Evolutionary conservation across 2,888 invertebrate species (phyloP).

Genomic region (Eledona agricola): DNA sequence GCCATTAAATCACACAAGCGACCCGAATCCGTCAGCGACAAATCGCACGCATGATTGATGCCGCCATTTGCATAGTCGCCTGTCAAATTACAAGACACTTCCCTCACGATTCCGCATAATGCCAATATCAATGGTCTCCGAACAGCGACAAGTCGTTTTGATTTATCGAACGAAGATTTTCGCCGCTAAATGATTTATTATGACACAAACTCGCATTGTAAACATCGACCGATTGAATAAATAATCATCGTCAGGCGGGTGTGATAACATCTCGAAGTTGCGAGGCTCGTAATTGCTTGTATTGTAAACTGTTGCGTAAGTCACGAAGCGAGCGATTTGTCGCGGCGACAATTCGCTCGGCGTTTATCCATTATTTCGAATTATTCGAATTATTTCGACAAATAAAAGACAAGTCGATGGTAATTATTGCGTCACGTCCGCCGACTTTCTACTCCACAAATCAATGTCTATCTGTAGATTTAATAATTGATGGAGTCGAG

Average conservation of each 20-base stretch:
- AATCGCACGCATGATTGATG: constrained; percentile 20
- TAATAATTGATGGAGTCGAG: constrained; percentile 24
- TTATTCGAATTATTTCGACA: too few relatives aligned
- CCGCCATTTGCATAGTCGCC: constrained; percentile 12
- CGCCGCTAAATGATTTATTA: constrained; percentile 19
- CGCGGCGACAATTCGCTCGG: too few relatives aligned
- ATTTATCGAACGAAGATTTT: constrained; percentile 22
- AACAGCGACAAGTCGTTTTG: constrained; percentile 21
- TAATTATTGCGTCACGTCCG: constrained; percentile 8
- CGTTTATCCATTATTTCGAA: too few relatives aligned
- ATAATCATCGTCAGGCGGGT: constrained; percentile 3
- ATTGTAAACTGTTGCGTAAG: too few relatives aligned
- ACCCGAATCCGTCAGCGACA: too few relatives aligned
- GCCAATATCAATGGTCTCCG: constrained; percentile 13
- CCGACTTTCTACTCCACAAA: constrained; percentile 28
- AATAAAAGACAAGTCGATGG: too few relatives aligned
- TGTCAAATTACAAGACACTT: constrained; percentile 26
- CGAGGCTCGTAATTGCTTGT: too few relatives aligned
- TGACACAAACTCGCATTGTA: constrained; percentile 3
- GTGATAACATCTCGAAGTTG: constrained; percentile 4
- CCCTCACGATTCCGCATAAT: constrained; percentile 11
- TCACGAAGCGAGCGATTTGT: too few relatives aligned
- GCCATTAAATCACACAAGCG: too few relatives aligned
- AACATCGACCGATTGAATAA: constrained; percentile 2
- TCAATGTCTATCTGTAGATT: constrained; percentile 25